These are phyloP conservation scores for Cyanoramphus novaezelandiae DNA, from an alignment of 2,113 vertebrate genomes.

Conservation along the genomic window DNA sequence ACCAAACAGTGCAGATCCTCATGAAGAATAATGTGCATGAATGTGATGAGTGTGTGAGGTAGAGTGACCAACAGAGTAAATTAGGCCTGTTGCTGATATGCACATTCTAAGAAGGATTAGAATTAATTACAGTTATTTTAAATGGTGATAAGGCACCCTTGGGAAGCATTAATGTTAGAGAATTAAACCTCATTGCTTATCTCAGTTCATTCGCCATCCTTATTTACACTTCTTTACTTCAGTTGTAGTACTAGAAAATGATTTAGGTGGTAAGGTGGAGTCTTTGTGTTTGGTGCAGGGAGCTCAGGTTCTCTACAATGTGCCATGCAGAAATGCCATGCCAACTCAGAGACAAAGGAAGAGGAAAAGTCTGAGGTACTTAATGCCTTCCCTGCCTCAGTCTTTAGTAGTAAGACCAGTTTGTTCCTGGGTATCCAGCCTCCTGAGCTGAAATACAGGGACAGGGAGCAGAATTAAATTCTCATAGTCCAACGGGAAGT, in stretches of 20 bases:
- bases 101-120: not conserved
- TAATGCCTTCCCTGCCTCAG: not conserved
- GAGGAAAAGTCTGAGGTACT: not conserved
- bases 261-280: not conserved
- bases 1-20: not conserved
- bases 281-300: not conserved
- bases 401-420: not conserved
- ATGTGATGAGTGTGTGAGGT: not conserved
- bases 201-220: not conserved
- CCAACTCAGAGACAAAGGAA: not conserved
- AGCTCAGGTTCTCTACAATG: not conserved
- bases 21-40: not conserved
- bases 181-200: not conserved
- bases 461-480: not conserved
- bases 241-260: not conserved
- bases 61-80: not conserved
- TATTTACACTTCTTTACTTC: not conserved
- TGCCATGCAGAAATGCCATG: not conserved
- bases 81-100: not conserved
- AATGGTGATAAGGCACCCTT: not conserved
- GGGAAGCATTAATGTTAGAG: not conserved
- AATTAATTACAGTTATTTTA: constrained; percentile 5
- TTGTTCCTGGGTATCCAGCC: not conserved
- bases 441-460: not conserved
- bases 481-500: not conserved